Evolutionary conservation across 2,797 vertebrate species (phyloP).

Genomic region (Amphiprion clarkii): DNA sequence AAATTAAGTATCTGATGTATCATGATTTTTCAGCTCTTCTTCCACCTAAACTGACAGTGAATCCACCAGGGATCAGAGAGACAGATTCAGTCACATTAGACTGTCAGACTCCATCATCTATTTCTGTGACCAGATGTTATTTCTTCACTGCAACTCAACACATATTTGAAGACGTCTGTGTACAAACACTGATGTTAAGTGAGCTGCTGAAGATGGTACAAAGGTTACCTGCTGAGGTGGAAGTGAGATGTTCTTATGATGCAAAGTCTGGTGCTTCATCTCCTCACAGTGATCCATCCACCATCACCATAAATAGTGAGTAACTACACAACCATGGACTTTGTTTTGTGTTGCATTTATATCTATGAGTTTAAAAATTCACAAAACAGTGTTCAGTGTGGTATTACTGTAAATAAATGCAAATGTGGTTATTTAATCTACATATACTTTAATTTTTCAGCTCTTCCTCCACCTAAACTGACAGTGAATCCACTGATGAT

Average conservation of each 20-base stretch:
- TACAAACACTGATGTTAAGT: not conserved
- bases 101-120: constrained; percentile 25
- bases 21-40: constrained; percentile 13
- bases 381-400: too few species aligned
- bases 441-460: constrained; percentile 20
- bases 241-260: too few species aligned
- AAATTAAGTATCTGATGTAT: too few species aligned
- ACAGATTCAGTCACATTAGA: constrained; percentile 21
- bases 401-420: too few species aligned
- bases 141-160: constrained; percentile 18
- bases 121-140: constrained; percentile 32
- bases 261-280: too few species aligned
- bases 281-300: not conserved
- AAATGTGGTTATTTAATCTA: too few species aligned
- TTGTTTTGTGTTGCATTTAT: too few species aligned
- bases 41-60: constrained; percentile 22
- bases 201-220: too few species aligned
- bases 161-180: too few species aligned
- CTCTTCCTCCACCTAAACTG: not conserved
- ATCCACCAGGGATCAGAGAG: constrained; percentile 1
- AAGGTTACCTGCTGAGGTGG: too few species aligned
- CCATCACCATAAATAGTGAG: constrained; percentile 37
- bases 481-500: not conserved
- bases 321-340: not conserved
- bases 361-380: too few species aligned